A percentile compares a stretch with the other conserved stretches of the same genome.
Evolutionary conservation across 2,888 invertebrate genomes (phyloP).

Genomic region (Conus canariensis): DNA sequence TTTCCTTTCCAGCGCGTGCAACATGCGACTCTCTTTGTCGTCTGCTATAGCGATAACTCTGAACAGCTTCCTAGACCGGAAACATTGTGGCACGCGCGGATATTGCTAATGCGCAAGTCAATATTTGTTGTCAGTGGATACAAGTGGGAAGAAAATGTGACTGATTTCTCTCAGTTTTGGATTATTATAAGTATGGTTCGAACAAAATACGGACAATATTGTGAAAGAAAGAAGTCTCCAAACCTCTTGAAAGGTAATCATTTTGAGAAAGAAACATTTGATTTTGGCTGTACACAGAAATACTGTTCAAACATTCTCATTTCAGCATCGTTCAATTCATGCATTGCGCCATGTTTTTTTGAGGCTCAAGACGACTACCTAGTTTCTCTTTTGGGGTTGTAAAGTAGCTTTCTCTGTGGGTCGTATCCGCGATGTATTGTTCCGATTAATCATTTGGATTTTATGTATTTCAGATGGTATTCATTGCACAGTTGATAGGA

Average conservation of each 20-base stretch:
- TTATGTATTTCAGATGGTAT: background rate
- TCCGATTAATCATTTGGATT: background rate
- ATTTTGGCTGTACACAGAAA: background rate
- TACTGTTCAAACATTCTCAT: background rate
- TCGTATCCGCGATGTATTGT: background rate
- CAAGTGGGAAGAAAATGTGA: conserved; percentile 42
- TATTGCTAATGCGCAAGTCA: conserved; percentile 48
- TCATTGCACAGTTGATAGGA: no score
- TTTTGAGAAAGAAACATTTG: background rate
- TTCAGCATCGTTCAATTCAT: conserved; percentile 24
- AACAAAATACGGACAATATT: conserved; percentile 12
- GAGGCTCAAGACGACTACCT: background rate
- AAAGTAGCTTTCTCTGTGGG: background rate
- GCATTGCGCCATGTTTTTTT: conserved; percentile 20
- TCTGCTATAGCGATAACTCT: conserved; percentile 33
- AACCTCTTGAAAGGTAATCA: background rate
- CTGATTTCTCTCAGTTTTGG: conserved; percentile 29
- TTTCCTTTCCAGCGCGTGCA: no score
- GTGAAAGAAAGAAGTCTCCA: background rate
- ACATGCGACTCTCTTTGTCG: background rate
- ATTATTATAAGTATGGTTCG: conserved; percentile 31
- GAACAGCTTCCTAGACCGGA: conserved; percentile 39
- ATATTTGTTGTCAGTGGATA: conserved; percentile 56
- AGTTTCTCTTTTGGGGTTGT: conserved; percentile 25
- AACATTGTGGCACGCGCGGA: conserved; percentile 35